Evolutionary conservation across 1,140 invertebrate species (phyloP).

Genomic region (Helicoverpa armigera): DNA sequence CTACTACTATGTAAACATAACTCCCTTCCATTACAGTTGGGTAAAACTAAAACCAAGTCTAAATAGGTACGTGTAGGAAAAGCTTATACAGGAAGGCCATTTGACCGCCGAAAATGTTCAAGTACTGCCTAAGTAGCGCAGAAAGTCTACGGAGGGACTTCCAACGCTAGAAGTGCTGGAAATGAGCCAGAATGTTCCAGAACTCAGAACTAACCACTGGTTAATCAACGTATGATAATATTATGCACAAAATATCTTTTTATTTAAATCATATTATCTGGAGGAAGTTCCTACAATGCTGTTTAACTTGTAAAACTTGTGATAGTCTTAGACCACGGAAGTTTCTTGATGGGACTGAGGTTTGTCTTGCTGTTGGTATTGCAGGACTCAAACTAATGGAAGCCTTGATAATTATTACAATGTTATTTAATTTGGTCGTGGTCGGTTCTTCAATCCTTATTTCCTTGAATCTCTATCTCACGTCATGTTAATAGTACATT

Average conservation of each 20-base stretch:
- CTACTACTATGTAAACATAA: no score
- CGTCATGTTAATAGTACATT: no score
- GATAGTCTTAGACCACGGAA: not conserved
- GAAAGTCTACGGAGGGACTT: not conserved
- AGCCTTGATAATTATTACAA: not conserved
- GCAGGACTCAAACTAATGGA: not conserved
- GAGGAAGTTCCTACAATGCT: not conserved
- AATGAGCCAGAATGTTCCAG: not conserved
- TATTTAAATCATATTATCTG: not conserved
- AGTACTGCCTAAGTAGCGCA: not conserved
- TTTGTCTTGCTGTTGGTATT: not conserved
- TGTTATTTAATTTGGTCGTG: not conserved
- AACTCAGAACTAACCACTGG: not conserved
- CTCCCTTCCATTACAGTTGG: no score
- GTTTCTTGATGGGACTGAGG: not conserved
- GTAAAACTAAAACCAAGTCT: no score
- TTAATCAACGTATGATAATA: constrained; percentile 14
- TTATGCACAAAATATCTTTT: constrained; percentile 10
- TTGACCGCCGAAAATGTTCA: not conserved
- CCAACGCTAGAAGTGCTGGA: not conserved
- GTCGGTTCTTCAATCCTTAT: no score
- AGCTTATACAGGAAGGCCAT: not conserved
- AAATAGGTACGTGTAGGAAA: no score
- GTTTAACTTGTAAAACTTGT: constrained; percentile 5
- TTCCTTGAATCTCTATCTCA: no score